phyloP scores from a whole-genome alignment of 2,113 vertebrate species.

The Phalacrocorax brasilianus region DNA sequence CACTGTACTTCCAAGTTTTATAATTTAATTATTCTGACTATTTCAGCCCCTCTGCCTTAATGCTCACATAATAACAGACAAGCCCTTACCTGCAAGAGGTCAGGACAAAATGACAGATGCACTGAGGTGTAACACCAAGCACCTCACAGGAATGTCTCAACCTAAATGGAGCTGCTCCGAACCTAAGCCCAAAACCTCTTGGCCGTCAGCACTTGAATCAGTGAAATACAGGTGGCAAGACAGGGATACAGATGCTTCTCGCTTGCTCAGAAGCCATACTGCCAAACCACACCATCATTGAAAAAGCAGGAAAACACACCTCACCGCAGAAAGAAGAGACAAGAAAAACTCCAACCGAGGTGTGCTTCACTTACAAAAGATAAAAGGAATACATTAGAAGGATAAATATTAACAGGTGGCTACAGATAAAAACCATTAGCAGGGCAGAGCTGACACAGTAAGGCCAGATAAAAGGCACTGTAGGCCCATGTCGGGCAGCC shows the following conservation, averaged over 20 bases:
- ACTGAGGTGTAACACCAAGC: not conserved
- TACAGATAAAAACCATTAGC: not conserved
- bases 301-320: not conserved
- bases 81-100: not conserved
- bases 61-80: not conserved
- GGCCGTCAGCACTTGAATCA: not conserved
- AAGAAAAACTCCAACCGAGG: not conserved
- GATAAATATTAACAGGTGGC: slow-evolving; percentile 8
- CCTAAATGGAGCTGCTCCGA: not conserved
- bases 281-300: not conserved
- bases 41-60: not conserved
- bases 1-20: not conserved
- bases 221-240: not conserved
- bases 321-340: not conserved
- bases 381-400: not conserved
- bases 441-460: not conserved
- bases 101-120: not conserved
- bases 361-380: not conserved
- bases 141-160: not conserved
- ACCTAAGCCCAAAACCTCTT: not conserved
- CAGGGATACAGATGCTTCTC: not conserved
- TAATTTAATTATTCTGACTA: not conserved
- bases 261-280: not conserved
- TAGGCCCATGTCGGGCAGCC: not conserved
- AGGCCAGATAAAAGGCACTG: not conserved